Base-by-base conservation (phyloP, 2,113 vertebrate species). In the Hassar affinis region DNA sequence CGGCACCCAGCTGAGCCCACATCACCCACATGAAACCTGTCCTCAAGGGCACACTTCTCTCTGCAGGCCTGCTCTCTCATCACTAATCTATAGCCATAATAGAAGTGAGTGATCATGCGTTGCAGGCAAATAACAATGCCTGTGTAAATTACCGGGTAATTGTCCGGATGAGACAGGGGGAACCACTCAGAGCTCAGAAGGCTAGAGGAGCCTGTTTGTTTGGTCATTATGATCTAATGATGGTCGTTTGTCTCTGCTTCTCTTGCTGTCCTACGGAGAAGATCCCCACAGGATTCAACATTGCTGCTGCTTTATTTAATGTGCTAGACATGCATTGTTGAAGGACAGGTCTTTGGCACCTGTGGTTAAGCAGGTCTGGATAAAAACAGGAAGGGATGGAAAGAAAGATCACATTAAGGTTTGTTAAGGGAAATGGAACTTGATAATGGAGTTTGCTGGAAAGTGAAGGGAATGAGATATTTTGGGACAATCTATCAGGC, bases 151-250 rank as follows among this genome's bases (percentile, higher is more conserved):
- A 84, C 83, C 49, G 56, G 54, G 52, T 84, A 79, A 84, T 79
- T 74, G 83, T 80, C 42, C 42, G 66, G 54, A 79, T 35, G 77
- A 79, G 77, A 71, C 54, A 61, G 30, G 35, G 45, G 71, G 77
- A 80, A 57, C 56, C 83, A 84, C 42, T 79, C 15, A 45, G 77
- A 72, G 83, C 57, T 79, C 66, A 84, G 77, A 59, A 49, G 66
- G 56, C 78, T 80, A 80, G 83, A 84, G 64, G 76, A 84, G 77
- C 54, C 66, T 84, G 83, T 84, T 84, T 84, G 83, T 84, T 84
- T 84, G 83, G 83, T 72, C 64, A 80, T 80, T 84, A 84, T 84
- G 68, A 74, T 79, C 66, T 84, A 84, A 84, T 84, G 77, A 80
- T 79, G 68, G 42, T 80, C 77, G 33, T 84, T 84, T 84, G 83